Evolutionary conservation across 2,113 vertebrate genomes (phyloP).

Genomic region (Peromyscus polionotus): DNA sequence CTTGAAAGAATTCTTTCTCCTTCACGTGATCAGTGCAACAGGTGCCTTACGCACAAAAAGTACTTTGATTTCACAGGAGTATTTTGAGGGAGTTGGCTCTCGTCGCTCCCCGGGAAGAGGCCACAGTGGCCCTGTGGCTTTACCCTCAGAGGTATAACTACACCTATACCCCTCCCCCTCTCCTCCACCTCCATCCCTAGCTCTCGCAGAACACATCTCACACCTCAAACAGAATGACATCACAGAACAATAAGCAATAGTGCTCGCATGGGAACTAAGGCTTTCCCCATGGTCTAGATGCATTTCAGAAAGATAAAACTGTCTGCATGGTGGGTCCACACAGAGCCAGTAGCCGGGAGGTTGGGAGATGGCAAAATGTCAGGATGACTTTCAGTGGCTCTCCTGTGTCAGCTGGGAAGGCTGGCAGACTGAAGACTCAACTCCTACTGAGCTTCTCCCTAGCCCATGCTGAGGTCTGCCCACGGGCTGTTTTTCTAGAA

Average conservation of each 20-base stretch:
- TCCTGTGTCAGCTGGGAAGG: neutral
- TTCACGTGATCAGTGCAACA: rapidly evolving
- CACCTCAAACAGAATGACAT: rapidly evolving
- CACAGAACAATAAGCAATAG: rapidly evolving
- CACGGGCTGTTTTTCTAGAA: neutral
- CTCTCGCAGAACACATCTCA: rapidly evolving
- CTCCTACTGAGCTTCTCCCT: rapidly evolving
- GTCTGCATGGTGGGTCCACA: rapidly evolving
- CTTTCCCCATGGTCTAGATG: neutral
- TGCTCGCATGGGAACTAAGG: rapidly evolving
- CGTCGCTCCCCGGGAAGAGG: neutral
- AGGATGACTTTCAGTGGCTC: rapidly evolving
- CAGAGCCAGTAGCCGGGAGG: neutral
- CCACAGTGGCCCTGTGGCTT: rapidly evolving
- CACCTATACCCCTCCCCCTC: rapidly evolving
- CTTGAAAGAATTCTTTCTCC: neutral
- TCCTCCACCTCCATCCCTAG: rapidly evolving
- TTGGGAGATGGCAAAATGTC: rapidly evolving
- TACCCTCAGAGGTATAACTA: rapidly evolving
- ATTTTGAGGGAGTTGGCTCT: neutral
- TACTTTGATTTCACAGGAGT: rapidly evolving
- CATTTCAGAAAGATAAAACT: neutral
- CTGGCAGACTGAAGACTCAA: rapidly evolving
- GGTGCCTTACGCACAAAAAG: neutral
- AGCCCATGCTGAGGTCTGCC: rapidly evolving